These are phyloP conservation scores for Oncorhynchus nerka DNA, from an alignment of 2,113 vertebrate species.

Conservation along the genomic window DNA sequence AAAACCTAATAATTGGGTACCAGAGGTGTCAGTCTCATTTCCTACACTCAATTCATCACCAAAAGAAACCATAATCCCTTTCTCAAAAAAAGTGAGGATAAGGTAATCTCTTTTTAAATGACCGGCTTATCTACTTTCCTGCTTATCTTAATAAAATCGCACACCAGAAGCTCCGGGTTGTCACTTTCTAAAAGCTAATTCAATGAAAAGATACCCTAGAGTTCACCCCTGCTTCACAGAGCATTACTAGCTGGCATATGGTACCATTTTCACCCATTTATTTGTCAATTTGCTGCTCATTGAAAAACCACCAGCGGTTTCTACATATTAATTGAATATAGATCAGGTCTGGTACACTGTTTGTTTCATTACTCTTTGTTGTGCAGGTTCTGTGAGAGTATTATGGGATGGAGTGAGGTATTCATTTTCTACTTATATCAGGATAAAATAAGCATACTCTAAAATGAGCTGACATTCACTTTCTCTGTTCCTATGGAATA, in stretches of 20 bases:
- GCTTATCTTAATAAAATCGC: conserved; percentile 41
- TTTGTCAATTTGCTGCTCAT: conserved; percentile 22
- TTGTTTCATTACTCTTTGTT: conserved; percentile 21
- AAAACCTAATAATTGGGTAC: conserved; percentile 15
- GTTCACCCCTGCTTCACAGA: conserved; percentile 19
- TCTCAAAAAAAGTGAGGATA: conserved; percentile 13
- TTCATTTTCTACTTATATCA: conserved; percentile 32
- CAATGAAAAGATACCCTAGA: conserved; percentile 13
- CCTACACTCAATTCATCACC: conserved; percentile 15
- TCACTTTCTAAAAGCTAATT: conserved; percentile 21
- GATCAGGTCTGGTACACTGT: conserved; percentile 7
- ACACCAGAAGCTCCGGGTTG: conserved; percentile 2
- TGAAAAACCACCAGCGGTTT: conserved; percentile 24
- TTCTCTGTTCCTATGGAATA: conserved; percentile 16
- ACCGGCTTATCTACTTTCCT: conserved; percentile 5
- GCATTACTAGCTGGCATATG: conserved; percentile 9
- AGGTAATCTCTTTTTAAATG: conserved; percentile 24
- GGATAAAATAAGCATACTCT: conserved; percentile 2
- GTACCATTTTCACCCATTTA: not conserved
- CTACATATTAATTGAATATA: not conserved
- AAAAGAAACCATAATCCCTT: conserved; percentile 15
- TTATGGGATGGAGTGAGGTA: conserved; percentile 28
- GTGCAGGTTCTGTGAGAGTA: conserved; percentile 28
- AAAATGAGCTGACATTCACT: conserved; percentile 30
- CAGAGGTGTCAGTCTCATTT: conserved; percentile 44